Base-by-base conservation (phyloP, 1,140 invertebrate species). In the Halotydeus destructor region DNA sequence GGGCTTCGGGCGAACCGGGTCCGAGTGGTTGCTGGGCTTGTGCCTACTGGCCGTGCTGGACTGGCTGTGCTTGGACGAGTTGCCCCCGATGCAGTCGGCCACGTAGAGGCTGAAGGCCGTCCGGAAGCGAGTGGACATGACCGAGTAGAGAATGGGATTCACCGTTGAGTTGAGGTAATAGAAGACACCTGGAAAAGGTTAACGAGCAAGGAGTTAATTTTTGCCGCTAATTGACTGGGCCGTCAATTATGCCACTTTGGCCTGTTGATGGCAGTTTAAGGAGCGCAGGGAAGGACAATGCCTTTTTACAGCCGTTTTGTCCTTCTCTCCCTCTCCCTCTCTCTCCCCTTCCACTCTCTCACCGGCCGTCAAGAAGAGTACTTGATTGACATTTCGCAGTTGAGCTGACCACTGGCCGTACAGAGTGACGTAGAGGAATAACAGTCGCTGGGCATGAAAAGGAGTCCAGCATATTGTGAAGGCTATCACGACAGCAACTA, bases 391-490 rank as follows among this genome's bases (percentile, higher is more conserved):
- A 16, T 43, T 43, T 14, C 51, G 38, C 14, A 55, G 9, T 11
- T 38, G 41, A 6, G 52, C 45, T 11, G 44, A 52, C 53, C 53
- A 55, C 19, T 46, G 57, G 41, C 43, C 54, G 48, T 51, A 61
- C 45, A 46, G 52, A 38, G 64, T 66, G 3, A 71, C 68, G 55
- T 80, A 81, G 38, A 79, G 70, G 24, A 75, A 74, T 46, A 84
- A 65, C 14, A 86, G 63, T 14, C 83, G 59, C 60, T 88, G 83
- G 19, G 76, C 70, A 55, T 89, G 83, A 58, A 86, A 89, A n/a
- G 84, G 84, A 2, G 80, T 79, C 83, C 83, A 89, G 59, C 82
- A 88, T 14, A 86, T 64, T 64, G 88, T 86, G 63, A 91, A 91
- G 11, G 80, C 80, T 31, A 85, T 70, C 22, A 85, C 82, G 21